Conservation (phyloP, 2,113 vertebrate genomes). For the Rynchops niger region DNA sequence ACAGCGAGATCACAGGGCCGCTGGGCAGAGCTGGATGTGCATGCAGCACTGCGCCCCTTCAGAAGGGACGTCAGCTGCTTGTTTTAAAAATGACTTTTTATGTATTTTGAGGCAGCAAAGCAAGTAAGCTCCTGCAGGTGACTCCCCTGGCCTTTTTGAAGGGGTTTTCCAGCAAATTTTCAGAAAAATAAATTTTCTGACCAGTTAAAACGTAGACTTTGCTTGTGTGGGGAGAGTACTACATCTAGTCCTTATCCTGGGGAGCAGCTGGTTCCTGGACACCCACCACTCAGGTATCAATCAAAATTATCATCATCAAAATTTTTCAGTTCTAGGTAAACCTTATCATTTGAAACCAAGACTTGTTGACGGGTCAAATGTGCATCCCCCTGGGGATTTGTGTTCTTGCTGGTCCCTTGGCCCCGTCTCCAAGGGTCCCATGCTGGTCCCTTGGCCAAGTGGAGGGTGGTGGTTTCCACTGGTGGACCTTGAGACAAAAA, state of each 20-base stretch:
- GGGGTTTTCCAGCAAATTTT: not conserved
- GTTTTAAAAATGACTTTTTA: not conserved
- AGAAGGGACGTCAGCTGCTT: not conserved
- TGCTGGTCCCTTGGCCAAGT: not conserved
- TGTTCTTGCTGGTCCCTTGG: not conserved
- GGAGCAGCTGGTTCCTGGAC: not conserved
- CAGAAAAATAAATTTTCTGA: not conserved
- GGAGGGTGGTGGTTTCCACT: not conserved
- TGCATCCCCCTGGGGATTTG: accelerated
- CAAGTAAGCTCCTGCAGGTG: not conserved
- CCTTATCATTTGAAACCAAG: not conserved
- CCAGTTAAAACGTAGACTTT: not conserved
- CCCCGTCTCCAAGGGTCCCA: not conserved
- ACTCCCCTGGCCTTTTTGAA: not conserved
- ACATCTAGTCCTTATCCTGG: too few relatives aligned
- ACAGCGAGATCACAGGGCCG: accelerated
- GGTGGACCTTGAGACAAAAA: not conserved
- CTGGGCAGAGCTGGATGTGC: not conserved
- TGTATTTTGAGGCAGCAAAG: not conserved
- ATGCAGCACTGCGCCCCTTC: accelerated
- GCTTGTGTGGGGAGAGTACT: too few relatives aligned
- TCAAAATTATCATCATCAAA: not conserved
- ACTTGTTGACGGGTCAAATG: too few relatives aligned
- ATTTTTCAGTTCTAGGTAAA: not conserved
- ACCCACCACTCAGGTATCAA: too few relatives aligned